phyloP scores from a whole-genome alignment of 2,888 invertebrate species.

The Dascillus cervinus region DNA sequence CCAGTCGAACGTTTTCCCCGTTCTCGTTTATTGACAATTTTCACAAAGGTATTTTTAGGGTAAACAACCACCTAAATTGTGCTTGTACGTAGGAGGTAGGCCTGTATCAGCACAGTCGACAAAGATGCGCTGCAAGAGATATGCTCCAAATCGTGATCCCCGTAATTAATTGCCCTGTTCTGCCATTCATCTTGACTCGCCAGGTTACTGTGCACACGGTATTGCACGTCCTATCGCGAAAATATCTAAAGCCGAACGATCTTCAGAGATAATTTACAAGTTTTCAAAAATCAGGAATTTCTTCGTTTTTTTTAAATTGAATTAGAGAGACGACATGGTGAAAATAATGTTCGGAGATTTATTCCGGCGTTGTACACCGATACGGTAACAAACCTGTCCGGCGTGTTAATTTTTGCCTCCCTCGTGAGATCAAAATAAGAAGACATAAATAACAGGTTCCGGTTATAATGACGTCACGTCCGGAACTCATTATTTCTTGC shows the following conservation, averaged over 20 bases:
- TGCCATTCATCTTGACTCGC: slow-evolving; percentile 23
- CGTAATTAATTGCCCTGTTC: slow-evolving; percentile 22
- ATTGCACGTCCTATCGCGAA: too few species aligned
- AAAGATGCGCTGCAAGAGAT: slow-evolving; percentile 22
- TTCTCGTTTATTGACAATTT: too few species aligned
- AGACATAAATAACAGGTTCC: slow-evolving; percentile 44
- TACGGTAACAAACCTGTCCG: slow-evolving; percentile 28
- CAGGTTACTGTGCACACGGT: slow-evolving; percentile 19
- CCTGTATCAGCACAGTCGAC: slow-evolving; percentile 18
- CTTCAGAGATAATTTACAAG: too few species aligned
- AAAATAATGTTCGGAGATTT: too few species aligned
- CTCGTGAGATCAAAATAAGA: slow-evolving; percentile 40
- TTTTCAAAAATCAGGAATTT: too few species aligned
- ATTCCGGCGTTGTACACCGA: too few species aligned
- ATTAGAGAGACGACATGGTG: too few species aligned
- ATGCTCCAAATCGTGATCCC: slow-evolving; percentile 27
- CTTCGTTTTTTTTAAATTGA: too few species aligned
- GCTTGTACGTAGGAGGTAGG: slow-evolving; percentile 16
- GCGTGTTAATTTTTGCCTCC: slow-evolving; percentile 40
- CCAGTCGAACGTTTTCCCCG: too few species aligned
- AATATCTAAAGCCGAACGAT: too few species aligned
- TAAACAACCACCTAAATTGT: slow-evolving; percentile 1
- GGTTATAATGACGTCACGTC: slow-evolving; percentile 46
- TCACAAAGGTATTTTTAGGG: too few species aligned
- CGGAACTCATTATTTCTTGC: slow-evolving; percentile 45